Conservation (phyloP, 2,113 vertebrate species). For the human region GRCh38 chr6:151753501-151754000, state of each 20-base stretch:
- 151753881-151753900: slow-evolving; percentile 1
- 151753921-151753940: slow-evolving; percentile 8
- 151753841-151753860: accelerated
- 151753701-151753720: background rate
- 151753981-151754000: background rate
- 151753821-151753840: background rate
- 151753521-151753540: no score
- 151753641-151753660: background rate
- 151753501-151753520: no score
- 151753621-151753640: background rate
- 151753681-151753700: background rate
- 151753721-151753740: background rate
- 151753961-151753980: background rate
- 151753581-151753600: no score
- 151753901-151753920: background rate
- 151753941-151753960: slow-evolving; percentile 34
- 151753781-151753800: background rate
- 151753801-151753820: accelerated
- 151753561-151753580: no score
- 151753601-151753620: no score
- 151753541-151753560: no score
- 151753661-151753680: background rate
- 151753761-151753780: background rate
- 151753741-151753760: background rate
- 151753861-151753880: background rate